phyloP scores from a whole-genome alignment of 2,888 invertebrate genomes.

The Lasius platythorax region DNA sequence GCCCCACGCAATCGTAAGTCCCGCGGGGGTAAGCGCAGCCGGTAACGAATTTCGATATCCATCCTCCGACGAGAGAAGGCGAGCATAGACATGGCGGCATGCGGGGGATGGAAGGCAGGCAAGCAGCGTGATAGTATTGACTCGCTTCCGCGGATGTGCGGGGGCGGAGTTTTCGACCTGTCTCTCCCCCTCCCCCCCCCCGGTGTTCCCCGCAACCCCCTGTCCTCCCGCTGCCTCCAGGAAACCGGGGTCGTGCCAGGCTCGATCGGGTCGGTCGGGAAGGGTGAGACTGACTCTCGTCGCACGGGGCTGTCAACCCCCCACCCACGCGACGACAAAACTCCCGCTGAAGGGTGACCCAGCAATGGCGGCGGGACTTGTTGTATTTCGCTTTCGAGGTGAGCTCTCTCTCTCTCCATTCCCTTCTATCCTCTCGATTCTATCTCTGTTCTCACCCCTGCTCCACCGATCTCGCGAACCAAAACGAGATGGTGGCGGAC shows the following conservation, averaged over 20 bases:
- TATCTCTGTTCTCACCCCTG: constrained; percentile 66
- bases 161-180: constrained; percentile 85
- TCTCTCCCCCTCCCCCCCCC: constrained; percentile 52
- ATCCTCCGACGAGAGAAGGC: constrained; percentile 43
- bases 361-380: constrained; percentile 86
- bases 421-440: constrained; percentile 69
- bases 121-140: constrained; percentile 81
- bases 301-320: constrained; percentile 68
- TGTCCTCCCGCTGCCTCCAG: constrained; percentile 27
- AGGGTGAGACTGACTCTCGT: constrained; percentile 67
- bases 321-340: constrained; percentile 78
- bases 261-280: constrained; percentile 37
- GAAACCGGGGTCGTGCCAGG: constrained; percentile 62
- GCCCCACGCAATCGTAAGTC: constrained; percentile 23
- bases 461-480: constrained; percentile 35
- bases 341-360: constrained; percentile 83
- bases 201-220: constrained; percentile 38
- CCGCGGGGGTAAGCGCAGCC: constrained; percentile 27
- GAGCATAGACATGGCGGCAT: constrained; percentile 60
- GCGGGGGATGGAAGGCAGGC: constrained; percentile 62
- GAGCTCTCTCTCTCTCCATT: constrained; percentile 72
- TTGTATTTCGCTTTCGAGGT: constrained; percentile 85
- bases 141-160: constrained; percentile 82
- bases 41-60: constrained; percentile 74
- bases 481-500: constrained; percentile 45